Conservation (phyloP, 2,888 invertebrate genomes). For the Trimorus sp. region DNA sequence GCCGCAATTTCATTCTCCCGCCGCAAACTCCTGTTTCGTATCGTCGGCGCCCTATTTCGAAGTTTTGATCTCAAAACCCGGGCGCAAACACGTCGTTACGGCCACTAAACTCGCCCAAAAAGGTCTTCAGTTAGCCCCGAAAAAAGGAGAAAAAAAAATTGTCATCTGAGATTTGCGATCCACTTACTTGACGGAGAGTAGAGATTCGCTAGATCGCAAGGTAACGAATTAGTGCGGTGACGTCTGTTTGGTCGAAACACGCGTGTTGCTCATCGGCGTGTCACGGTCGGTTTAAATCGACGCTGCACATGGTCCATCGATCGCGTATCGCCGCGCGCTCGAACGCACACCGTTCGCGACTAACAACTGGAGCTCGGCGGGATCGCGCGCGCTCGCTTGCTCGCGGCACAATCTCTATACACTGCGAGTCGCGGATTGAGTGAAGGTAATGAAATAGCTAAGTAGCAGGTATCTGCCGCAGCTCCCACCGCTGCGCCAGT, state of each 20-base stretch:
- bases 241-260: constrained; percentile 14
- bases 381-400: constrained; percentile 39
- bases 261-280: constrained; percentile 25
- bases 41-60: too few relatives aligned
- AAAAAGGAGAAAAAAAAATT: too few relatives aligned
- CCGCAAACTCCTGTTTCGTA: too few relatives aligned
- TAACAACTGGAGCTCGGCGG: constrained; percentile 46
- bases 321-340: constrained; percentile 51
- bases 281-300: constrained; percentile 38
- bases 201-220: not conserved
- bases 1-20: too few relatives aligned
- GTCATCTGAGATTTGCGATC: not conserved
- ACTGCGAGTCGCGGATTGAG: constrained; percentile 69
- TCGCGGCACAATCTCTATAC: constrained; percentile 66
- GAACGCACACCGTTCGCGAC: constrained; percentile 50
- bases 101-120: too few relatives aligned
- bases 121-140: too few relatives aligned
- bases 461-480: constrained; percentile 63
- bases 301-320: constrained; percentile 56
- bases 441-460: constrained; percentile 69
- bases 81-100: too few relatives aligned
- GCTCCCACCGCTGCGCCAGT: constrained; percentile 62
- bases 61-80: too few relatives aligned
- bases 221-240: not conserved
- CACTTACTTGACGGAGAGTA: constrained; percentile 5